Evolutionary conservation across 2,113 vertebrate species (phyloP).

Genomic region (Myiopsitta monachus): DNA sequence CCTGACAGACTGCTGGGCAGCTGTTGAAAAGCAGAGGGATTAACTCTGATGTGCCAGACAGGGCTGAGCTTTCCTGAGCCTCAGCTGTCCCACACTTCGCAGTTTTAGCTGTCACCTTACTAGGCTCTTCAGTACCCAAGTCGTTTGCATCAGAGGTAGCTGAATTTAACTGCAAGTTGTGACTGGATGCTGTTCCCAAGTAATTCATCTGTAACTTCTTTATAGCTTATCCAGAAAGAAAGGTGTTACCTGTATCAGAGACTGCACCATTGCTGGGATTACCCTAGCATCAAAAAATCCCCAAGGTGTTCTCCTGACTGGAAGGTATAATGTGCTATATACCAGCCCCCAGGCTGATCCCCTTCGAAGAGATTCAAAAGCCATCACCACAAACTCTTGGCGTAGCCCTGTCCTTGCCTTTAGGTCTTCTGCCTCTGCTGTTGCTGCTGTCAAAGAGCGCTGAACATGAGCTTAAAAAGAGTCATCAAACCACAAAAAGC

Average conservation of each 20-base stretch:
- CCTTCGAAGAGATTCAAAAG: neutral
- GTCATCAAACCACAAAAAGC: neutral
- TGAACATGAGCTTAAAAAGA: neutral
- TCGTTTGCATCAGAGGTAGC: neutral
- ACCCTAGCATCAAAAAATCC: neutral
- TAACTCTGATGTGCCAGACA: neutral
- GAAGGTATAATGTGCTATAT: rapidly evolving
- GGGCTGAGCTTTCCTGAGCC: neutral
- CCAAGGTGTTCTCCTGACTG: neutral
- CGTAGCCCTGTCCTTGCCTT: neutral
- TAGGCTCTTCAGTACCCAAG: neutral
- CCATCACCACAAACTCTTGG: neutral
- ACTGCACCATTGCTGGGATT: neutral
- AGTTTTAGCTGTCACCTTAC: neutral
- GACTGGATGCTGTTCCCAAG: neutral
- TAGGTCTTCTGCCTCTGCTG: neutral
- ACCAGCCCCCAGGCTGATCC: neutral
- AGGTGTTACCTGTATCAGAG: neutral
- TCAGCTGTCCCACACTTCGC: neutral
- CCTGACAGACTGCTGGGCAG: neutral
- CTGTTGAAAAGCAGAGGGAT: neutral
- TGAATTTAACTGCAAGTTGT: neutral
- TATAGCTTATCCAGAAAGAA: neutral
- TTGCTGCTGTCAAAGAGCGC: neutral
- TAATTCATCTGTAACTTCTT: neutral